Conservation (phyloP, 2,888 invertebrate genomes). For the Perithous albicinctus region DNA sequence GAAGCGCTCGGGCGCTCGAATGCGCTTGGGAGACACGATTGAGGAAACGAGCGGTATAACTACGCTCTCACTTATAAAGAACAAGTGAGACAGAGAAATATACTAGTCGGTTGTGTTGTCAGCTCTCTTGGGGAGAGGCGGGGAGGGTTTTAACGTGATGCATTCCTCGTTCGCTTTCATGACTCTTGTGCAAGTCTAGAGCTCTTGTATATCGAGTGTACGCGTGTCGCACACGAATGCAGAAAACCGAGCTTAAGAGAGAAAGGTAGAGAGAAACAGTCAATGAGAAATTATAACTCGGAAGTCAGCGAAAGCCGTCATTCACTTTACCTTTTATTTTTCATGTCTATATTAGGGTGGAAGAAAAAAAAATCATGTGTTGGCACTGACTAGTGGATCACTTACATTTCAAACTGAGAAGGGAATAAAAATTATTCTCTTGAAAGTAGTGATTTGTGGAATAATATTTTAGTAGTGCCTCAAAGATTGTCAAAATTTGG, state of each 20-base stretch:
- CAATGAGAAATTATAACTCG: constrained; percentile 12
- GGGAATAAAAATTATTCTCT: not conserved
- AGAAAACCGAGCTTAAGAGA: constrained; percentile 5
- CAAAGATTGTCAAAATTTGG: too few species aligned
- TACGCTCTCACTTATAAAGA: constrained; percentile 25
- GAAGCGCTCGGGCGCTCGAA: constrained; percentile 22
- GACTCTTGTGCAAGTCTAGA: constrained; percentile 66
- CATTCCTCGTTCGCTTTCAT: constrained; percentile 67
- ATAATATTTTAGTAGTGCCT: too few species aligned
- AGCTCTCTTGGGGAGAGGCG: constrained; percentile 29
- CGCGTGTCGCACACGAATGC: constrained; percentile 24
- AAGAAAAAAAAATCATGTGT: too few species aligned
- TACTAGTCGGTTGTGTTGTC: constrained; percentile 52
- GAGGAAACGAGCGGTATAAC: constrained; percentile 28
- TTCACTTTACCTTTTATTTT: constrained; percentile 31
- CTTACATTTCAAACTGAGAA: not conserved
- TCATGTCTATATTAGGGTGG: not conserved
- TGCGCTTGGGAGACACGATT: constrained; percentile 31
- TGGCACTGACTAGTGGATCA: too few species aligned
- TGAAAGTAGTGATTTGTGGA: too few species aligned
- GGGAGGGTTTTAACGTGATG: constrained; percentile 30
- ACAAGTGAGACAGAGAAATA: constrained; percentile 15
- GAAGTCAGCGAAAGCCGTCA: constrained; percentile 11
- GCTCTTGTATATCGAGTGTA: constrained; percentile 43
- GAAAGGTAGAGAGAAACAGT: not conserved